Percentiles rank a stretch among this genome's conserved stretches.
These are phyloP conservation scores for Netelia fuscicornis DNA, from an alignment of 2,888 invertebrate genomes.

Conservation along the genomic window DNA sequence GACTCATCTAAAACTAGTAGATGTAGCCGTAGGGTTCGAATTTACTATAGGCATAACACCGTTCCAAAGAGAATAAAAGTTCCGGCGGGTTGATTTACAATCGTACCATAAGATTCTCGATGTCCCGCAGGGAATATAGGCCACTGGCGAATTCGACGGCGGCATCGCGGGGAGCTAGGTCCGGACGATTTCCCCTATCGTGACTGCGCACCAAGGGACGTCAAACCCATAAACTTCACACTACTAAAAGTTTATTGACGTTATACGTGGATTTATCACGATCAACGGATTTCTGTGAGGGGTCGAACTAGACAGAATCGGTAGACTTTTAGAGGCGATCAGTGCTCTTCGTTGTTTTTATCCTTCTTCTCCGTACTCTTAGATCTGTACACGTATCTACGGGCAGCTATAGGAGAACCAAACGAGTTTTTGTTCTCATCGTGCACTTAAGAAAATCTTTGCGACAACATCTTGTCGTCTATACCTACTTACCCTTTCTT, in stretches of 20 bases:
- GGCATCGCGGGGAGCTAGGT: constrained; percentile 61
- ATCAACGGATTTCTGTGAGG: constrained; percentile 71
- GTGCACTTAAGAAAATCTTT: constrained; percentile 23
- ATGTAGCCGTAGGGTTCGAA: constrained; percentile 13
- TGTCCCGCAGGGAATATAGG: constrained; percentile 74
- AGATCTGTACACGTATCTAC: background rate
- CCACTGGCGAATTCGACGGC: constrained; percentile 17
- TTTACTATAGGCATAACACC: constrained; percentile 21
- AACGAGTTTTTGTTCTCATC: constrained; percentile 35
- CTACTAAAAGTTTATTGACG: constrained; percentile 79
- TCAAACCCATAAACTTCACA: constrained; percentile 69
- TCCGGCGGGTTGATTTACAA: constrained; percentile 78
- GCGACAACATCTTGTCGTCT: constrained; percentile 39
- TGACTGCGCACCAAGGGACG: constrained; percentile 20
- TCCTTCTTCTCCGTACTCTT: constrained; percentile 14
- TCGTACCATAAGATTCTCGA: constrained; percentile 73
- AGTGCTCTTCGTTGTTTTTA: constrained; percentile 48
- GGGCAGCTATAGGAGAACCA: constrained; percentile 9
- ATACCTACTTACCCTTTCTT: constrained; percentile 17
- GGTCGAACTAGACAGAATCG: constrained; percentile 25
- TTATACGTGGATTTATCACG: constrained; percentile 80
- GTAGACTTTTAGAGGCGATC: constrained; percentile 72
- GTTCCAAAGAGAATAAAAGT: constrained; percentile 73
- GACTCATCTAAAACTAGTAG: background rate
- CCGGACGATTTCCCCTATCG: constrained; percentile 42